Evolutionary conservation across 2,797 vertebrate species (phyloP), one percentile per base, ranked within the genome.

Genomic region (Gymnodraco acuticeps): DNA sequence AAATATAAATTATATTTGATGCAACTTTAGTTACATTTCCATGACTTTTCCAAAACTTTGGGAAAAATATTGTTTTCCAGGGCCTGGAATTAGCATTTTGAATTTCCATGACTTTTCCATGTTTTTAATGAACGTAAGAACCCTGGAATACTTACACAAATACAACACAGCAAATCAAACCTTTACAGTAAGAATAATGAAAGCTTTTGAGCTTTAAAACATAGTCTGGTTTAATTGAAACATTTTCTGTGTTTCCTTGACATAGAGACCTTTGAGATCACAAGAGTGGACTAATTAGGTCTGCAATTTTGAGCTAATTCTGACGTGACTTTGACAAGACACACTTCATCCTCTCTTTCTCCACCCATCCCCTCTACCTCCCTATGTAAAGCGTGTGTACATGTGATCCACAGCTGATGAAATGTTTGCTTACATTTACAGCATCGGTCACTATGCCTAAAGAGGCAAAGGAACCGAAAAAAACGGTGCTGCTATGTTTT

Each of bases 311-410:
- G 45, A 47, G 10, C 27, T 27, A 27, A 27, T 27, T 27, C 27
- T 27, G 5, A 50, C 58, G 8, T 78, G 43, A 64, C 53, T 63
- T 63, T 48, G 64, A 67, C 52, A 46, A 45, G 67, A 66, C 62
- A 74, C 50, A 62, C 15, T 64, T 65, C n/a, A 55, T 58, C 47
- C 46, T 33, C 23, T 6, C 8, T 27, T 45, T 58, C 60, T 61
- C 47, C 3, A 62, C 46, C 15, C n/a, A 46, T 12, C 54, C 12
- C 5, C 38, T 53, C 20, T 43, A 10, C 50, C 60, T 69, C 64
- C 2, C 23, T 51, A 17, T 14, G 31, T 41, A 20, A 61, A 41
- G 48, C 16, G 42, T 62, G 41, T 16, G 5, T 15, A 42, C 64
- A 77, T 15, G n/a, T 48, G 52, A 73, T 51, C 45, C 31, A 52